Percentiles rank a stretch among this genome's conserved stretches.
phyloP scores from a whole-genome alignment of 53 echinoderm and acorn worm genomes.

The Hippasteria phrygiana region DNA sequence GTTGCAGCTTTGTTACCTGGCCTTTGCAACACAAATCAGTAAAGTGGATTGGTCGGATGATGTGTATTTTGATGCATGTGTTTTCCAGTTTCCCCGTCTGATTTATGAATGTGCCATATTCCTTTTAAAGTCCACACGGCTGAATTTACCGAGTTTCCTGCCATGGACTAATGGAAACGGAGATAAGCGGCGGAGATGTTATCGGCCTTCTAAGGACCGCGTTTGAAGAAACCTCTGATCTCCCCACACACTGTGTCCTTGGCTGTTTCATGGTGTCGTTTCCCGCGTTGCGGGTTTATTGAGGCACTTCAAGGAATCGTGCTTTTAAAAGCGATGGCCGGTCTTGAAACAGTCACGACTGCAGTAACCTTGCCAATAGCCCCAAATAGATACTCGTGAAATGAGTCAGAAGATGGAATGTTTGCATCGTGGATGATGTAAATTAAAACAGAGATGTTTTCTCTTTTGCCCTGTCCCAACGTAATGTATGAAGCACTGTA shows the following conservation, averaged over 20 bases:
- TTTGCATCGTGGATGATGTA: no score
- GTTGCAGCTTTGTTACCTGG: not conserved
- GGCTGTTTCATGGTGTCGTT: not conserved
- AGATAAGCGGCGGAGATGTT: conserved; percentile 7
- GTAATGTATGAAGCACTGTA: no score
- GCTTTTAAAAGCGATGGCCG: not conserved
- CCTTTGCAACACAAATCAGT: not conserved
- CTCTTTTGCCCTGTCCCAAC: no score
- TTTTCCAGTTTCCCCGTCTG: not conserved
- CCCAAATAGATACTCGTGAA: no score
- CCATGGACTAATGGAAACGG: conserved; percentile 10
- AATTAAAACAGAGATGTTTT: no score
- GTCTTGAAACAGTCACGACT: no score
- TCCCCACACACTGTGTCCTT: not conserved
- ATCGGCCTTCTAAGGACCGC: not conserved
- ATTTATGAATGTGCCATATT: conserved; percentile 4
- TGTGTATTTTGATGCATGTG: not conserved
- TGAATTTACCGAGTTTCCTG: conserved; percentile 16
- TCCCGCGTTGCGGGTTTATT: not conserved
- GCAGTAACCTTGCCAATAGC: no score
- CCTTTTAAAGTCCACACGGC: not conserved
- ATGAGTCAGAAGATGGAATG: no score
- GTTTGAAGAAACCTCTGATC: not conserved
- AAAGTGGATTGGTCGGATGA: not conserved
- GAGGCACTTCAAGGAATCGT: not conserved